Percentiles rank a stretch among this genome's conserved stretches.
Evolutionary conservation across 2,113 vertebrate genomes (phyloP).

Genomic region (Smithornis capensis): DNA sequence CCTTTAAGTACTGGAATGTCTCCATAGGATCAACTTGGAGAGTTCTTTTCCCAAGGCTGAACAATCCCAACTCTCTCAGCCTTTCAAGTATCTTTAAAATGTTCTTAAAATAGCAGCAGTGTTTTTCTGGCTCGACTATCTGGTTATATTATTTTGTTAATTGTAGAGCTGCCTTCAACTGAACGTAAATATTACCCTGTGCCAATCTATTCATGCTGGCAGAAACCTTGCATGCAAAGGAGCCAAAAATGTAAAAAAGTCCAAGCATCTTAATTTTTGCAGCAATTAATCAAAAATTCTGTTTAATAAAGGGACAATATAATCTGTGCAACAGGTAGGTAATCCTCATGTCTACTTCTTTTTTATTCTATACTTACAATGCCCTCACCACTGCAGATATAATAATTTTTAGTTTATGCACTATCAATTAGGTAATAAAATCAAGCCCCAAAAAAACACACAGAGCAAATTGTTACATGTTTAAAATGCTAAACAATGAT

Average conservation of each 20-base stretch:
- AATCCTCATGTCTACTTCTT: not conserved
- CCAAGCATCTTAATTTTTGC: not conserved
- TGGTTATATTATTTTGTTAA: not conserved
- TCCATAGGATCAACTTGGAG: not conserved
- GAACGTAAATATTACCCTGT: not conserved
- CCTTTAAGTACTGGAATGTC: not conserved
- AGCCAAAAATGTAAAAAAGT: not conserved
- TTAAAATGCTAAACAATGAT: not conserved
- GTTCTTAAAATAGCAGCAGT: not conserved
- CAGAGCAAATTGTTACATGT: not conserved
- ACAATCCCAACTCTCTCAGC: not conserved
- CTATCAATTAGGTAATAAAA: not conserved
- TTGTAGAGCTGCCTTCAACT: not conserved
- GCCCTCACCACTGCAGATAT: not conserved
- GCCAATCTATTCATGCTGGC: not conserved
- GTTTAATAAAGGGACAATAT: not conserved
- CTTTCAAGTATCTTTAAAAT: not conserved
- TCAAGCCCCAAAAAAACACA: not conserved
- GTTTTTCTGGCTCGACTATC: not conserved
- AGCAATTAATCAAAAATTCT: not conserved
- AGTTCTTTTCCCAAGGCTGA: not conserved
- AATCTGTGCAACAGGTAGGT: not conserved
- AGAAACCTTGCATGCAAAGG: not conserved
- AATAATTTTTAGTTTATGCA: not conserved
- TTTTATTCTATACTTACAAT: not conserved